These are phyloP conservation scores for Chelonoidis abingdonii DNA, from an alignment of 2,113 vertebrate genomes.

Conservation along the genomic window DNA sequence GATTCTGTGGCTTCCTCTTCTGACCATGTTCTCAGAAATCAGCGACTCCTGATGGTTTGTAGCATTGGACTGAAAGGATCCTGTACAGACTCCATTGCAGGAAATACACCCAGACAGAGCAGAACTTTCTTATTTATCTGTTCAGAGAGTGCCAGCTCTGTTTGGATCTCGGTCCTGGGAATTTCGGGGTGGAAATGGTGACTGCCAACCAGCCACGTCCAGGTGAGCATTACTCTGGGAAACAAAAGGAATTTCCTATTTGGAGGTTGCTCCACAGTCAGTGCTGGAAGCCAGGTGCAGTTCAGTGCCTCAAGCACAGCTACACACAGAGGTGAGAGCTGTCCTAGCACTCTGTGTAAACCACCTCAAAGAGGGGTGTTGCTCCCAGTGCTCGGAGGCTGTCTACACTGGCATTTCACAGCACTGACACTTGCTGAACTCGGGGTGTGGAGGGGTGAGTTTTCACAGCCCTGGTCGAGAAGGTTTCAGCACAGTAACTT, in stretches of 20 bases:
- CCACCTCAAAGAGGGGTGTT: no score
- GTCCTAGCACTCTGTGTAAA: no score
- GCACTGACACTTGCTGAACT: no score
- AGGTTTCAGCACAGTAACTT: no score
- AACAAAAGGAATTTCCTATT: neutral
- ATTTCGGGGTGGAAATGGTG: neutral
- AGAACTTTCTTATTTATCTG: neutral
- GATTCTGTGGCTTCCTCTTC: neutral
- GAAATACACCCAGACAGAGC: neutral
- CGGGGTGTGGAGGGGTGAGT: no score
- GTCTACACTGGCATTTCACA: no score
- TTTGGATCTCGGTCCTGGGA: neutral
- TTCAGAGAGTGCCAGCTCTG: neutral
- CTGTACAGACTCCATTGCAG: neutral
- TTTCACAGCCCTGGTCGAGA: no score
- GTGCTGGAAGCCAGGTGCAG: no score
- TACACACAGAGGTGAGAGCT: no score
- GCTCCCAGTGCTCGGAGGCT: no score
- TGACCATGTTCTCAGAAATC: neutral
- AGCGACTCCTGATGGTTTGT: neutral
- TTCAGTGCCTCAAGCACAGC: no score
- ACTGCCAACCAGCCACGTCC: neutral
- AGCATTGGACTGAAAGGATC: rapidly evolving
- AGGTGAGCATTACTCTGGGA: neutral
- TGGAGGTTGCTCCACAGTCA: no score